These are phyloP conservation scores for Pangasius mekongensis DNA, from an alignment of 2,797 vertebrate species.

Conservation along the genomic window DNA sequence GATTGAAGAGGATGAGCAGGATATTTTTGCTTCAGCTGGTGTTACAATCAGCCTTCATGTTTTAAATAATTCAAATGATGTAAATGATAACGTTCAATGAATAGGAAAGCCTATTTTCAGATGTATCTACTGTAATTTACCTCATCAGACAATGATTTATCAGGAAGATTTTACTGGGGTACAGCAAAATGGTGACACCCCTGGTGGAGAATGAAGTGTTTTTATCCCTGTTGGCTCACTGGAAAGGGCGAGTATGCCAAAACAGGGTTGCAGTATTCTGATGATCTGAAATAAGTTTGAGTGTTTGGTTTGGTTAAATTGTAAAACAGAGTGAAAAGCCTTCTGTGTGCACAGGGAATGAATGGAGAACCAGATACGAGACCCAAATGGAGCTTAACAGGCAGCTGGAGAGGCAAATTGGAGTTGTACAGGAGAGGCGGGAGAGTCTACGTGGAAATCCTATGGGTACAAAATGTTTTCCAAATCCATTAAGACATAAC, in stretches of 20 bases:
- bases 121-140: too few relatives aligned
- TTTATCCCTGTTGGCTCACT: background rate
- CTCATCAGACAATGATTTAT: too few relatives aligned
- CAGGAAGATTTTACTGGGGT: too few relatives aligned
- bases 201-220: background rate
- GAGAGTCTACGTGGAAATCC: constrained; percentile 80
- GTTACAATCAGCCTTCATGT: too few relatives aligned
- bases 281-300: background rate
- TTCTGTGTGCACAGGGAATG: constrained; percentile 73
- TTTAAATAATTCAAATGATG: too few relatives aligned
- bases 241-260: background rate
- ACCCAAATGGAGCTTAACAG: constrained; percentile 85
- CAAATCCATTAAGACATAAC: background rate
- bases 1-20: too few relatives aligned
- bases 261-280: background rate
- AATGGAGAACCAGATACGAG: constrained; percentile 89
- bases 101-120: too few relatives aligned
- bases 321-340: background rate
- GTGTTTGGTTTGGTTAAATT: background rate
- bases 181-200: too few relatives aligned
- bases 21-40: too few relatives aligned
- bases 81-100: too few relatives aligned
- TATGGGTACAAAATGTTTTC: constrained; percentile 69
- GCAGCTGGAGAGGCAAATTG: constrained; percentile 83
- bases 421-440: constrained; percentile 76